Conservation (phyloP, 2,888 invertebrate genomes). For the Chydorus sphaericus region DNA sequence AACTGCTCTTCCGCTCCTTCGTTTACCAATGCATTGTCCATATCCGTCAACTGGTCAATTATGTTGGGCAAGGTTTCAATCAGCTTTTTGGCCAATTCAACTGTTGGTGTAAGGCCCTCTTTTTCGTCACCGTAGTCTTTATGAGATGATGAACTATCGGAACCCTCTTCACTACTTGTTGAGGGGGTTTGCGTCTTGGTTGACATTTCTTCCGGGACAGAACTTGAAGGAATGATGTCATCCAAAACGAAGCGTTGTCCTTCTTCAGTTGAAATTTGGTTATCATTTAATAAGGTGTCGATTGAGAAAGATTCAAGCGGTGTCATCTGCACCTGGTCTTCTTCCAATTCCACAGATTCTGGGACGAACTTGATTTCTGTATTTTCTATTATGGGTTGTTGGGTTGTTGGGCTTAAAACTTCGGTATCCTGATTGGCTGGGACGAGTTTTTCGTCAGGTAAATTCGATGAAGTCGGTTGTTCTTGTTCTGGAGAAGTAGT, state of each 20-base stretch:
- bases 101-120: background rate
- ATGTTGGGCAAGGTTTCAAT: background rate
- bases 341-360: no score
- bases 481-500: background rate
- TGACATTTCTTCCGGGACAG: background rate
- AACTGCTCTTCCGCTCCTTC: background rate
- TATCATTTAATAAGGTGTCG: no score
- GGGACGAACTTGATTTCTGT: no score
- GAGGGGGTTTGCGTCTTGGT: background rate
- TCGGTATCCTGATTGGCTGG: background rate
- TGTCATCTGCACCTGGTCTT: no score
- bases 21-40: background rate
- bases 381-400: background rate
- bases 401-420: background rate
- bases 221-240: background rate
- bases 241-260: background rate
- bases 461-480: background rate
- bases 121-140: background rate
- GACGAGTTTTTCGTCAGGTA: background rate
- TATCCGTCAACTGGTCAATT: background rate
- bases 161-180: no score
- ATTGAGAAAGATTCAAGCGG: no score
- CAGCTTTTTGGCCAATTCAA: constrained; percentile 3
- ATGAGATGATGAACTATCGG: no score
- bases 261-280: background rate